A percentile compares a stretch with the other conserved stretches of the same genome.
Conservation (phyloP, 2,113 vertebrate species). For the Ellobius talpinus region DNA sequence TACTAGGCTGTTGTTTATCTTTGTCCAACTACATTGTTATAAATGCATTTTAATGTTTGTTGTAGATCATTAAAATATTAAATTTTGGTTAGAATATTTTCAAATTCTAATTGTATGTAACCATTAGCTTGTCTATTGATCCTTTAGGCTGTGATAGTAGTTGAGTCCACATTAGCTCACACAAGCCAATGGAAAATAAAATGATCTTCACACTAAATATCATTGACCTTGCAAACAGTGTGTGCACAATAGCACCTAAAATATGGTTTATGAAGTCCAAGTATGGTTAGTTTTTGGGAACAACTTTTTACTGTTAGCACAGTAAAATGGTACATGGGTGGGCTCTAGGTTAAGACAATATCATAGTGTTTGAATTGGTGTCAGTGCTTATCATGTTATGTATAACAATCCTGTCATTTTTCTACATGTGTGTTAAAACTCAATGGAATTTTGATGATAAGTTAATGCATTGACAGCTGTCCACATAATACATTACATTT, state of each 20-base stretch:
- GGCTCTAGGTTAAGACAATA: not conserved
- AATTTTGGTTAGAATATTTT: not conserved
- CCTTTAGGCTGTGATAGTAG: not conserved
- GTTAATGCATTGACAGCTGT: not conserved
- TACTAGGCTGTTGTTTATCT: not conserved
- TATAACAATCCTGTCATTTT: not conserved
- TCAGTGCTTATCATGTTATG: not conserved
- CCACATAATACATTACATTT: not conserved
- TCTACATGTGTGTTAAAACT: not conserved
- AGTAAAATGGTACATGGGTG: not conserved
- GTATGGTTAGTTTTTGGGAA: not conserved
- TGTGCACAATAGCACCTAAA: not conserved
- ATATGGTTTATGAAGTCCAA: not conserved
- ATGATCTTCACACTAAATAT: not conserved
- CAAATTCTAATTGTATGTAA: not conserved
- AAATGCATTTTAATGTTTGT: not conserved
- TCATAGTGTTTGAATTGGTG: not conserved
- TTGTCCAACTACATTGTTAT: not conserved
- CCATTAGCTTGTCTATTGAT: not conserved
- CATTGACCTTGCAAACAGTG: not conserved
- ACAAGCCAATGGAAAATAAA: not conserved
- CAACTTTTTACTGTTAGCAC: not conserved
- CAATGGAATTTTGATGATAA: not conserved
- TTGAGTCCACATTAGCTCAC: not conserved
- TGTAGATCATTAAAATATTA: not conserved